These are phyloP conservation scores for Dascillus cervinus DNA, from an alignment of 2,888 invertebrate genomes.

Conservation along the genomic window DNA sequence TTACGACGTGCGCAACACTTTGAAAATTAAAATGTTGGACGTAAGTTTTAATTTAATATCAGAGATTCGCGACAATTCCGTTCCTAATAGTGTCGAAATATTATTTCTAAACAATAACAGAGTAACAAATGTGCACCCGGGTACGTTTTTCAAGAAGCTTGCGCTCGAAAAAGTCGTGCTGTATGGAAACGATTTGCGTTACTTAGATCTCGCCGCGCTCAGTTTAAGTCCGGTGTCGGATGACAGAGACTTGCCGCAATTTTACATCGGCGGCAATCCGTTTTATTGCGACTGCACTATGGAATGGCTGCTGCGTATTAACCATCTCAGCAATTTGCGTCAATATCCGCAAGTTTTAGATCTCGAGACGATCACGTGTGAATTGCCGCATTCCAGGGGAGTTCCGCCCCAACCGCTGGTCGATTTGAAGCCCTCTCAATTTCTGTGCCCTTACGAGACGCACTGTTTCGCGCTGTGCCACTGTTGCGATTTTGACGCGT, in stretches of 20 bases:
- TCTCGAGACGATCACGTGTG: slow-evolving; percentile 69
- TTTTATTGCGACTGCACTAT: slow-evolving; percentile 80
- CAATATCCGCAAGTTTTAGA: slow-evolving; percentile 75
- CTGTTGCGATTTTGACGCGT: slow-evolving; percentile 85
- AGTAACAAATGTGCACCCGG: slow-evolving; percentile 60
- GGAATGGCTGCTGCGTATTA: slow-evolving; percentile 78
- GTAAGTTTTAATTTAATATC: slow-evolving; percentile 65
- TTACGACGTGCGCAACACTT: slow-evolving; percentile 56
- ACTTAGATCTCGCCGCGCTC: slow-evolving; percentile 64
- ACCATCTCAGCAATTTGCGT: slow-evolving; percentile 62
- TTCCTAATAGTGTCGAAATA: slow-evolving; percentile 67
- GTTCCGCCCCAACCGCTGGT: slow-evolving; percentile 58
- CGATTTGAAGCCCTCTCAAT: slow-evolving; percentile 65
- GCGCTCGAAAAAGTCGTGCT: slow-evolving; percentile 69
- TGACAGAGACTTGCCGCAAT: slow-evolving; percentile 65
- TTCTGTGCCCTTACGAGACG: slow-evolving; percentile 72
- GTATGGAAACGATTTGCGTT: slow-evolving; percentile 64
- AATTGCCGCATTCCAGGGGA: slow-evolving; percentile 58
- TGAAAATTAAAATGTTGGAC: slow-evolving; percentile 68
- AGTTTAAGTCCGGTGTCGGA: slow-evolving; percentile 57
- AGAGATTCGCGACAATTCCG: slow-evolving; percentile 58
- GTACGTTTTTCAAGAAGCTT: slow-evolving; percentile 62
- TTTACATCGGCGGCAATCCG: slow-evolving; percentile 76
- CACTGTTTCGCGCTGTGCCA: slow-evolving; percentile 82
- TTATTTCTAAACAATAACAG: slow-evolving; percentile 67